phyloP scores from a whole-genome alignment of 2,797 vertebrate species.

The Philypnodon macrostomus region DNA sequence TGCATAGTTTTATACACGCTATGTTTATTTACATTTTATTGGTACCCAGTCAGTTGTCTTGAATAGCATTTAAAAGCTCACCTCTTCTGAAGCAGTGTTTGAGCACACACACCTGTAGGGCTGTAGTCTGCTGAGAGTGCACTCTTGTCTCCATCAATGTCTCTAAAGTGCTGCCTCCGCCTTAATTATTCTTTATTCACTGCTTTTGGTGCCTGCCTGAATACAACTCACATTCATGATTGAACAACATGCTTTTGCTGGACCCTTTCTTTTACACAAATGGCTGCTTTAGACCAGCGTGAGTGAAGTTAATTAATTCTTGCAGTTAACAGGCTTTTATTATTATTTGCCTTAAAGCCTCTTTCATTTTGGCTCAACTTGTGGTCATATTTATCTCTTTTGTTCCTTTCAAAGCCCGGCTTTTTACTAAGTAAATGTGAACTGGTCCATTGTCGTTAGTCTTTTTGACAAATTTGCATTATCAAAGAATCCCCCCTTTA shows the following conservation, averaged over 20 bases:
- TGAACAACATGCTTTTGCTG: slow-evolving; percentile 75
- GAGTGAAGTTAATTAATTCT: slow-evolving; percentile 43
- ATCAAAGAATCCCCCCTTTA: slow-evolving; percentile 8
- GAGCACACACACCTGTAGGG: slow-evolving; percentile 41
- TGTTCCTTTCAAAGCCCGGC: slow-evolving; percentile 14
- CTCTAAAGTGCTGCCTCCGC: slow-evolving; percentile 82
- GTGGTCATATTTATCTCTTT: slow-evolving; percentile 39
- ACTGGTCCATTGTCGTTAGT: slow-evolving; percentile 9
- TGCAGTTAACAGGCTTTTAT: slow-evolving; percentile 39
- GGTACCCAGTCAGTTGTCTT: neutral
- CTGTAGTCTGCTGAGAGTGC: slow-evolving; percentile 91
- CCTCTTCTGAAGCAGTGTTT: slow-evolving; percentile 22
- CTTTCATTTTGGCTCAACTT: slow-evolving; percentile 38
- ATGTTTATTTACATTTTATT: slow-evolving; percentile 1
- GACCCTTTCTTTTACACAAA: slow-evolving; percentile 79
- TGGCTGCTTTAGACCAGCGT: slow-evolving; percentile 23
- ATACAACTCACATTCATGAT: slow-evolving; percentile 31
- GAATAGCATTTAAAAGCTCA: slow-evolving; percentile 10
- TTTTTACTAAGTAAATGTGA: slow-evolving; percentile 27
- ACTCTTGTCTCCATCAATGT: slow-evolving; percentile 83
- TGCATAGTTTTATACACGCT: neutral
- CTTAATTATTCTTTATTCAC: slow-evolving; percentile 97
- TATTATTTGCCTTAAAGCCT: slow-evolving; percentile 36
- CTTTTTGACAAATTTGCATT: slow-evolving; percentile 18
- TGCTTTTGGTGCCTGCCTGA: slow-evolving; percentile 83